A percentile compares a stretch with the other conserved stretches of the same genome.
Conservation (phyloP, 1,140 invertebrate species). For the Caenorhabditis remanei region DNA sequence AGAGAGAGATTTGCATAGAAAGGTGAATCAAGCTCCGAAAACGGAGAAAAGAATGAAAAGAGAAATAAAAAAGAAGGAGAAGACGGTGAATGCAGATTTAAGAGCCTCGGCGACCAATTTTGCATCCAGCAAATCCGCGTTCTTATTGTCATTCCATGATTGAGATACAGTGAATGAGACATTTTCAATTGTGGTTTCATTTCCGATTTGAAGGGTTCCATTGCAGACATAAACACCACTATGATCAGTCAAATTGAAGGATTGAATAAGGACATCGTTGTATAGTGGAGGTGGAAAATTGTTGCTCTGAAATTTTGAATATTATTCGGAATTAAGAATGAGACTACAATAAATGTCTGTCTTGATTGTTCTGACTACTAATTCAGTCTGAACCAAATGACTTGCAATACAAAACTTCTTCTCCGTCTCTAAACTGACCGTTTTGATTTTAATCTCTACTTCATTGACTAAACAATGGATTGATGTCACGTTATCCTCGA, state of each 20-base stretch:
- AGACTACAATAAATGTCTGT: too few relatives aligned
- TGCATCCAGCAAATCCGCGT: slow-evolving; percentile 22
- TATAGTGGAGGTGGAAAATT: slow-evolving; percentile 19
- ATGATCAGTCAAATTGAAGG: slow-evolving; percentile 41
- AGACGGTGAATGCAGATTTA: slow-evolving; percentile 43
- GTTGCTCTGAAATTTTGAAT: background rate
- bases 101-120: slow-evolving; percentile 45
- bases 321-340: background rate
- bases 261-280: slow-evolving; percentile 31
- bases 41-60: background rate
- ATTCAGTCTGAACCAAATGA: too few relatives aligned
- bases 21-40: slow-evolving; percentile 26
- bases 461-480: slow-evolving; percentile 41
- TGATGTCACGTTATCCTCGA: slow-evolving; percentile 15
- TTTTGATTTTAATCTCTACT: slow-evolving; percentile 21
- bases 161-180: slow-evolving; percentile 43
- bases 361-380: too few relatives aligned
- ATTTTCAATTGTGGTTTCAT: slow-evolving; percentile 27
- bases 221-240: slow-evolving; percentile 29
- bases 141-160: slow-evolving; percentile 46
- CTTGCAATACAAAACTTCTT: background rate
- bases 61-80: slow-evolving; percentile 26
- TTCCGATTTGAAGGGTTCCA: slow-evolving; percentile 32
- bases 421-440: background rate
- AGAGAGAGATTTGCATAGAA: slow-evolving; percentile 48